Conservation (phyloP, 2,888 invertebrate genomes). For the Torymus aiolomorphi region DNA sequence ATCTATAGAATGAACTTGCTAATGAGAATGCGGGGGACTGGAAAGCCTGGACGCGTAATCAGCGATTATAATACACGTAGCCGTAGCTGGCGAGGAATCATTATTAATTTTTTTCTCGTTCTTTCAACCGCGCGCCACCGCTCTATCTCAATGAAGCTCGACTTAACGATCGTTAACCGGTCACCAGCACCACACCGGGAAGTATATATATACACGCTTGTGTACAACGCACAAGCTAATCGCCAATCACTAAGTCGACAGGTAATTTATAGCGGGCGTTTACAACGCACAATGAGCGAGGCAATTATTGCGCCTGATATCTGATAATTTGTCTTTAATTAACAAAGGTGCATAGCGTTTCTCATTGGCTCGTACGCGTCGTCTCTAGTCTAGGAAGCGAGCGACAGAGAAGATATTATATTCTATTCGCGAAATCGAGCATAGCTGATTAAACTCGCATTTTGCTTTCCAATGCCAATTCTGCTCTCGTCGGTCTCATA, state of each 20-base stretch:
- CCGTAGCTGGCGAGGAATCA: not conserved
- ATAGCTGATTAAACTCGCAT: no score
- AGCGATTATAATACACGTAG: not conserved
- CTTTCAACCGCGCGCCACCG: no score
- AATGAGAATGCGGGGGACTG: conserved; percentile 22
- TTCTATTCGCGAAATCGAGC: no score
- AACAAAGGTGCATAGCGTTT: conserved; percentile 19
- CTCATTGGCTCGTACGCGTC: not conserved
- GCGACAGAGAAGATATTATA: no score
- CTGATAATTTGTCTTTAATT: conserved; percentile 46
- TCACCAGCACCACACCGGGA: conserved; percentile 8
- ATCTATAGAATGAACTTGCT: conserved; percentile 6
- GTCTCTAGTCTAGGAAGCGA: no score
- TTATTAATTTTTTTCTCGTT: conserved; percentile 41
- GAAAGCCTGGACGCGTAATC: conserved; percentile 16
- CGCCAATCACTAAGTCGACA: conserved; percentile 56
- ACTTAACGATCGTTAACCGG: conserved; percentile 58
- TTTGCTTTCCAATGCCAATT: no score
- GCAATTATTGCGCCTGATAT: conserved; percentile 28
- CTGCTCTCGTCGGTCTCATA: no score
- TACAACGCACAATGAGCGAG: not conserved
- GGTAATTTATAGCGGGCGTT: conserved; percentile 43
- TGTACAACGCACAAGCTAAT: conserved; percentile 53
- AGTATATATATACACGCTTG: not conserved
- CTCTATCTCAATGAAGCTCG: conserved; percentile 14